Evolutionary conservation across 1,140 invertebrate species (phyloP).

Genomic region (Euwallacea similis): DNA sequence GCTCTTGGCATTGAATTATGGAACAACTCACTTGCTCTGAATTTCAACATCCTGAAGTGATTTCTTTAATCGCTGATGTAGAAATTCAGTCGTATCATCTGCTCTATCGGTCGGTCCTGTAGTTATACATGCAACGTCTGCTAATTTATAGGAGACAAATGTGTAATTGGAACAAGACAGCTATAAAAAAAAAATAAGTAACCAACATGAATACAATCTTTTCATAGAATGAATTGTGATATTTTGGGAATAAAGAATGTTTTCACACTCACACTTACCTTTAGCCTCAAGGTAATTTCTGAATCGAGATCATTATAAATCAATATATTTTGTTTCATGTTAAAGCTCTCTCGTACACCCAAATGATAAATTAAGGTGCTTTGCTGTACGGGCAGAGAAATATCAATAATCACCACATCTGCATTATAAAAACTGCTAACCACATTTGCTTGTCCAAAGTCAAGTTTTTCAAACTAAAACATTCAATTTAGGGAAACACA

Average conservation of each 20-base stretch:
- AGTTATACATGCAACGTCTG: slow-evolving; percentile 71
- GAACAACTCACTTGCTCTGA: slow-evolving; percentile 76
- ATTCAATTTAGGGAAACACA: slow-evolving; percentile 25
- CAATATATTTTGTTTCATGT: slow-evolving; percentile 97
- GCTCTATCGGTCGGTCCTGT: slow-evolving; percentile 56
- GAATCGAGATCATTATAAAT: slow-evolving; percentile 89
- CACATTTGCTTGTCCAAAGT: slow-evolving; percentile 84
- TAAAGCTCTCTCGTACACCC: slow-evolving; percentile 96
- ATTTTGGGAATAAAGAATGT: background rate
- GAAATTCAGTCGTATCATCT: slow-evolving; percentile 46
- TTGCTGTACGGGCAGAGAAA: slow-evolving; percentile 88
- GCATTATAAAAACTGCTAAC: slow-evolving; percentile 93
- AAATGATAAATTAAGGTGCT: slow-evolving; percentile 94
- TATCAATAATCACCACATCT: slow-evolving; percentile 95
- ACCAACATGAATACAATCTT: background rate
- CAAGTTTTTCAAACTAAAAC: slow-evolving; percentile 78
- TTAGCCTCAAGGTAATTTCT: slow-evolving; percentile 81
- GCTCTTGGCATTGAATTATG: background rate
- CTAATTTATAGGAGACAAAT: slow-evolving; percentile 84
- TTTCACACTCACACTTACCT: slow-evolving; percentile 60
- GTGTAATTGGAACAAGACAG: slow-evolving; percentile 84
- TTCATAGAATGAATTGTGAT: background rate
- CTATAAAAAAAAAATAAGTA: slow-evolving; percentile 59
- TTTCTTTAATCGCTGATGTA: slow-evolving; percentile 70
- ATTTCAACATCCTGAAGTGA: slow-evolving; percentile 92